Percentiles rank a stretch among this genome's conserved stretches.
Evolutionary conservation across 30 jellyfish, hydroid and myxozoan species (phyloP).

Genomic region (Cassiopea xamachana): DNA sequence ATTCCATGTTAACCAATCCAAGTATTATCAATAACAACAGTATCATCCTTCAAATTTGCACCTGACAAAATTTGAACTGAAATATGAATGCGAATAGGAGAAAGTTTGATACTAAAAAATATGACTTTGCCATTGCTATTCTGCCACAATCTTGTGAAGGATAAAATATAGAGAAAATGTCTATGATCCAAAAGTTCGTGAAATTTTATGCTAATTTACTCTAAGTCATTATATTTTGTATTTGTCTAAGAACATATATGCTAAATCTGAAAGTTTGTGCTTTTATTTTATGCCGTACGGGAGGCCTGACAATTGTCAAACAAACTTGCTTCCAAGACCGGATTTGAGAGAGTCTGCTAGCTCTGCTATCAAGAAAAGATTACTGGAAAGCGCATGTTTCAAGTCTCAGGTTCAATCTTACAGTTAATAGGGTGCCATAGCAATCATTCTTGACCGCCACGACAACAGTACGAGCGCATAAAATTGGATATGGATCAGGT

Average conservation of each 20-base stretch:
- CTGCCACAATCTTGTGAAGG: not conserved
- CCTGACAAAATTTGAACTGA: too few species aligned
- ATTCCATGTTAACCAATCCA: not conserved
- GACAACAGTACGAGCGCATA: too few species aligned
- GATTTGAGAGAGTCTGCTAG: too few species aligned
- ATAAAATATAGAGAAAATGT: not conserved
- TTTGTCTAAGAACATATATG: too few species aligned
- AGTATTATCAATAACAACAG: not conserved
- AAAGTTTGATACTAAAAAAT: not conserved
- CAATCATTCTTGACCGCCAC: too few species aligned
- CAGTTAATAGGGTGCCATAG: too few species aligned
- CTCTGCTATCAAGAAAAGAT: too few species aligned
- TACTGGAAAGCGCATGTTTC: too few species aligned
- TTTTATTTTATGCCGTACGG: not conserved
- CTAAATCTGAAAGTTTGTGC: not conserved
- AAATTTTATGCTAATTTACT: not conserved
- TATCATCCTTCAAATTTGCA: too few species aligned
- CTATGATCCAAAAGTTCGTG: not conserved
- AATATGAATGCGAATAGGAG: not conserved
- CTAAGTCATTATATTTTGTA: not conserved
- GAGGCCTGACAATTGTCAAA: not conserved
- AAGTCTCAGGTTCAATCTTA: too few species aligned
- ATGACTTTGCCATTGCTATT: not conserved
- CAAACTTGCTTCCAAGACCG: too few species aligned
- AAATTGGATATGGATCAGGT: too few species aligned